Evolutionary conservation across 2,113 vertebrate genomes (phyloP), one percentile per base, ranked within the genome.

Genomic region (Brachirus orientalis): DNA sequence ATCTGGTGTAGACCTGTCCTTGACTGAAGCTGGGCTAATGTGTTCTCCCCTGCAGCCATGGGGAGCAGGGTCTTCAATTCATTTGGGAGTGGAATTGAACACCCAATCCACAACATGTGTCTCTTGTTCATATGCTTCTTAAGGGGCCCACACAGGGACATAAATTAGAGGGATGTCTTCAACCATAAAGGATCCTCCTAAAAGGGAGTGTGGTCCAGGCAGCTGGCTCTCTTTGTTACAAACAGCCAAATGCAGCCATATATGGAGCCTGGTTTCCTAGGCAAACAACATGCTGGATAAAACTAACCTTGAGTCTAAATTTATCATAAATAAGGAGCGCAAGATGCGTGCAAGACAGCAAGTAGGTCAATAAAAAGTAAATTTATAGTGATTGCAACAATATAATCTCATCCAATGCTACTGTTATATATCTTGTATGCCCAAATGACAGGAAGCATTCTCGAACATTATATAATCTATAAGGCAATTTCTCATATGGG

Each of bases 111-210:
- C 72, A 76, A 69, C 50, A 69, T 78, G 76, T 62, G 63, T 81
- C 76, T 82, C 65, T 70, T 75, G 75, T 85, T 91, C 79, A 80
- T 81, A 46, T 61, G 81, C 75, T 82, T 65, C 80, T 88, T 74
- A 66, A 89, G 83, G 72, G 88, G 58, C 75, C 85, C 68, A 22
- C 19, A 28, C 63, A 75, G 75, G 70, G 65, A 75, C 53, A 83
- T 91, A 90, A 91, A 92, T 92, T 89, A 91, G 69, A 84, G 51
- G 72, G 57, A 83, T 67, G 79, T 86, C 86, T 81, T 84, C 73
- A 57, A 63, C 83, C 81, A 84, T 85, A 86, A 89, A 86, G 75
- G 69, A 72, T 55, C 57, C 83, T 75, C 84, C 84, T 87, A 70
- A 89, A 81, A 80, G 51, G 63, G 65, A 85, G 81, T 56, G 68